Evolutionary conservation across 2,888 invertebrate species (phyloP), one percentile per base, ranked within the genome.

Genomic region (Torymus texanus): DNA sequence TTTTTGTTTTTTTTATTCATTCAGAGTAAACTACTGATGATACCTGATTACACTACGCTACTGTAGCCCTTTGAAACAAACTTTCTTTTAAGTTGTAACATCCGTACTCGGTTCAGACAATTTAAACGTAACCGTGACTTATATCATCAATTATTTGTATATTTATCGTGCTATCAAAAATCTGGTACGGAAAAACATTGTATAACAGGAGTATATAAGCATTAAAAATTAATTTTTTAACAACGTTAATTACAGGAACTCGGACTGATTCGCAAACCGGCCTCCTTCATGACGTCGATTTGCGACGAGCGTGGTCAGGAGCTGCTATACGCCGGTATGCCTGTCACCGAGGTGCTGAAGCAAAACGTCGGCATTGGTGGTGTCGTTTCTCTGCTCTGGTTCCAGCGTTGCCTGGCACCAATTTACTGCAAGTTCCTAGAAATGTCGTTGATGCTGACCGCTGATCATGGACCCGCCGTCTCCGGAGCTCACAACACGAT

Each of bases 231-330:
- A 2, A 62, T 24, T 79, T 65, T 55, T n/a, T 8, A 41, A 41
- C 41, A 41, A 41, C 1, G 8, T 29, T 41, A 41, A 58, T 86
- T 88, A 3, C 90, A 95, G 94, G 99, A 99, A 92, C 92, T 99
- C 81, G 99, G 99, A 14, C 92, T 99, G 11, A 99, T 99, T 88
- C 94, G 99, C 56, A 99, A 99, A 89, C 99, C 99, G 59, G 99
- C 99, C 0, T 98, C 98, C 1, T 99, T 99, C 91, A 99, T 99
- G 96, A 98, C 99, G 21, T 97, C 97, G 16, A 99, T 99, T 87
- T 99, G 99, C 89, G 99, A 99, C 91, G 99, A 99, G 91, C 93
- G 99, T 83, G 99, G 99, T 12, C 98, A 98, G 88, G 99, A 99
- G 91, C 91, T 99, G 80, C 92, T 97, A 76, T 99, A 99, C 91